Percentiles rank a stretch among this genome's conserved stretches.
Conservation (phyloP, 2,888 invertebrate species). For the Pachliopta kotzebuea region DNA sequence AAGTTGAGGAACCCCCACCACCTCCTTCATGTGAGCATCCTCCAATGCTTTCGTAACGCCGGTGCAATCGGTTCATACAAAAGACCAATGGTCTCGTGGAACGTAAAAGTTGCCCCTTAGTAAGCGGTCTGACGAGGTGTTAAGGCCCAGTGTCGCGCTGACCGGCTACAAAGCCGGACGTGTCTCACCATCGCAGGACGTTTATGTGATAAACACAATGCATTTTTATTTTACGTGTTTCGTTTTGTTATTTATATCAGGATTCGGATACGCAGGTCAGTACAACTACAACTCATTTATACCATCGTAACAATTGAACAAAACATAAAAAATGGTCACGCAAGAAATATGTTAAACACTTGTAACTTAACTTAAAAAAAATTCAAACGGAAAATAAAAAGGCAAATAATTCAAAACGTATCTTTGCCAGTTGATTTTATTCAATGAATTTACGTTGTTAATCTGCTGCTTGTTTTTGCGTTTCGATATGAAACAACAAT, state of each 20-base stretch:
- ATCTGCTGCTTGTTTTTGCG: background rate
- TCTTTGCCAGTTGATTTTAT: background rate
- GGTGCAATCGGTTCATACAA: slow-evolving; percentile 7
- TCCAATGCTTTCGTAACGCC: background rate
- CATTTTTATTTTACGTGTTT: slow-evolving; percentile 2
- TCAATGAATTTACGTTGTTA: background rate
- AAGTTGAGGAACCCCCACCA: background rate
- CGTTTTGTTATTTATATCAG: slow-evolving; percentile 1
- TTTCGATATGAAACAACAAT: background rate
- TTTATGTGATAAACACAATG: background rate
- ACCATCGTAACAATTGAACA: background rate
- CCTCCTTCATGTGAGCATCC: background rate
- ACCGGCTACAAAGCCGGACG: background rate
- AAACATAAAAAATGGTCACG: background rate
- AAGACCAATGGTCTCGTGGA: slow-evolving; percentile 2
- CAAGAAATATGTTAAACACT: background rate
- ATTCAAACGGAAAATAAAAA: background rate
- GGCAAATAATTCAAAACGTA: background rate
- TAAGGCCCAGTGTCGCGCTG: slow-evolving; percentile 9
- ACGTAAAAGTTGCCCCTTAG: background rate
- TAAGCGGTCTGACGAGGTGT: background rate
- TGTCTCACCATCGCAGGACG: background rate
- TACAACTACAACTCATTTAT: background rate
- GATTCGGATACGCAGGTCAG: slow-evolving; percentile 6
- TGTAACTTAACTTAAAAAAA: background rate